Conservation (phyloP, 2,113 vertebrate genomes). For the Podocnemis expansa region DNA sequence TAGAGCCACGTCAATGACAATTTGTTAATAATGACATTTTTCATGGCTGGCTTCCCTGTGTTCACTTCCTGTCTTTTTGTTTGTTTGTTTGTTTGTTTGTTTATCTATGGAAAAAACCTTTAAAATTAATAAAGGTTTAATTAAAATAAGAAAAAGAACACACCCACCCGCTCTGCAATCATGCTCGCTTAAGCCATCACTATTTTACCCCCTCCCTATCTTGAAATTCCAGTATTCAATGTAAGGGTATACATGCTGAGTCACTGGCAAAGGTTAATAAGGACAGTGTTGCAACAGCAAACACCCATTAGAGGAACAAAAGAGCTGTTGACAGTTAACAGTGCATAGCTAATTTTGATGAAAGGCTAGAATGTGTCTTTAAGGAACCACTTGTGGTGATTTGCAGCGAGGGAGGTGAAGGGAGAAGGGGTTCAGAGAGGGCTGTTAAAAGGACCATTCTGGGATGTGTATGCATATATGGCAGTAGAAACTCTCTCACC, state of each 20-base stretch:
- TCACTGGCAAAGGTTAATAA: background rate
- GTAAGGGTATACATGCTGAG: background rate
- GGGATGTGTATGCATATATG: background rate
- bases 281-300: background rate
- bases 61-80: slow-evolving; percentile 5
- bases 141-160: background rate
- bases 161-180: background rate
- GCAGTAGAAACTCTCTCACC: background rate
- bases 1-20: background rate
- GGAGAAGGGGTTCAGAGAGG: background rate
- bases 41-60: background rate
- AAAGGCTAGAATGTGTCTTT: slow-evolving; percentile 10
- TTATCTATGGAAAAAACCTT: background rate
- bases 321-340: background rate
- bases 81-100: too few species aligned
- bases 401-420: background rate
- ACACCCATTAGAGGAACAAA: background rate
- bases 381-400: background rate
- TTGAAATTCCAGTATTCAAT: background rate
- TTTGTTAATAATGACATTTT: background rate
- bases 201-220: background rate
- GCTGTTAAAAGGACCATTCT: background rate
- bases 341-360: background rate
- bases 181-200: accelerated
- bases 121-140: slow-evolving; percentile 7